Evolutionary conservation across 2,113 vertebrate species (phyloP).

Genomic region (Athene cunicularia): DNA sequence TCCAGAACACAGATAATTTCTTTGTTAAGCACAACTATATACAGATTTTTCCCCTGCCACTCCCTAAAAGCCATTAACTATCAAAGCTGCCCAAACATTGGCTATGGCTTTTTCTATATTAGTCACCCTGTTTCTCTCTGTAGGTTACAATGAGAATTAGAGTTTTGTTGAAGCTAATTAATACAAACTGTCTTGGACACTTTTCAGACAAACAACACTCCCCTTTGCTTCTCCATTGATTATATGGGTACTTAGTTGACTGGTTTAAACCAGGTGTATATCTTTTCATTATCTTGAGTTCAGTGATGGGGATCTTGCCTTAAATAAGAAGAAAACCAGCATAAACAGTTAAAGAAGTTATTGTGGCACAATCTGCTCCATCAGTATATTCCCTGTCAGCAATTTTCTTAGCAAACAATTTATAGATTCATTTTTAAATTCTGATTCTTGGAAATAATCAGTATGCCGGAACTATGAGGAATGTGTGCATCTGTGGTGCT

Average conservation of each 20-base stretch:
- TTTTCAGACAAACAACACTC: neutral
- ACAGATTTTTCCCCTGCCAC: neutral
- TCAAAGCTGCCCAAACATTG: neutral
- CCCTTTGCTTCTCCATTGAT: neutral
- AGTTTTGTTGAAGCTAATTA: neutral
- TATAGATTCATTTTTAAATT: neutral
- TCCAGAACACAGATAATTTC: neutral
- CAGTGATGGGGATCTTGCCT: neutral
- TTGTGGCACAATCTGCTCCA: neutral
- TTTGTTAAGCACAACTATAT: neutral
- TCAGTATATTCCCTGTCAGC: neutral
- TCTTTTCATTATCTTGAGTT: neutral
- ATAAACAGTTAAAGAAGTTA: neutral
- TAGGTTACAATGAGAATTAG: neutral
- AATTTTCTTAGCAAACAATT: neutral
- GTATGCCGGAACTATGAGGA: neutral
- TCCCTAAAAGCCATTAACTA: neutral
- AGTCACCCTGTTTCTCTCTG: neutral
- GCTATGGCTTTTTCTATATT: neutral
- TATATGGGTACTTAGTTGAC: neutral
- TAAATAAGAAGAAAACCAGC: neutral
- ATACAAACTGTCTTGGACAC: neutral
- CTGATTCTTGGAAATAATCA: neutral
- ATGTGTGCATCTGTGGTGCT: neutral
- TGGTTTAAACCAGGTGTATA: neutral